Conservation (phyloP, 2,113 vertebrate genomes). For the Pholis gunnellus region DNA sequence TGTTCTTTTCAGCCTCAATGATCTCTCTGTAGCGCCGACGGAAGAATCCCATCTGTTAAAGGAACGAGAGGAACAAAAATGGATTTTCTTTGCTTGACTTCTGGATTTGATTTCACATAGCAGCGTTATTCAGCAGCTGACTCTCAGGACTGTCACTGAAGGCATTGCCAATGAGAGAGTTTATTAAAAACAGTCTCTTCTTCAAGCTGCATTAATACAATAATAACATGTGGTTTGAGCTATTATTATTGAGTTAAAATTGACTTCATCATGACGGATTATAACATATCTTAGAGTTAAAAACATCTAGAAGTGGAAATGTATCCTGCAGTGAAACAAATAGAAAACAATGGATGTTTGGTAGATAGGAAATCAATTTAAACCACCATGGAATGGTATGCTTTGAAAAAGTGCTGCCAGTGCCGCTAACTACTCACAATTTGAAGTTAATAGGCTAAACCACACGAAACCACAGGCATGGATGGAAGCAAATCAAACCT, state of each 20-base stretch:
- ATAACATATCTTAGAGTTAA: background rate
- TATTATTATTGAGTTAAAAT: background rate
- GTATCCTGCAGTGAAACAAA: conserved; percentile 12
- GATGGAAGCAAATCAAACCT: conserved; percentile 24
- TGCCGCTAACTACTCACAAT: conserved; percentile 25
- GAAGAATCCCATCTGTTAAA: conserved; percentile 97
- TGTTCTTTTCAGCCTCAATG: conserved; percentile 96
- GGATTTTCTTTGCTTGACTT: conserved; percentile 1
- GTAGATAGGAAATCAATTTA: conserved; percentile 26
- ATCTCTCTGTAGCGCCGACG: conserved; percentile 97
- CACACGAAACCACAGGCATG: conserved; percentile 25
- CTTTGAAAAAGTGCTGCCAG: conserved; percentile 21
- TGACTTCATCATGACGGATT: conserved; percentile 14
- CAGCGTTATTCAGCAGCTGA: background rate
- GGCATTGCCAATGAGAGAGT: background rate
- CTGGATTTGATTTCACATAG: conserved; percentile 22
- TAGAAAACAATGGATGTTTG: conserved; percentile 11
- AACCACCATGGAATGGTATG: conserved; percentile 18
- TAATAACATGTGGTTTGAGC: conserved; percentile 2
- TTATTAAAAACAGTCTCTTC: background rate
- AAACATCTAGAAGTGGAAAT: conserved; percentile 9
- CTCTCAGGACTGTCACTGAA: background rate
- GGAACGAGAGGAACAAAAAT: conserved; percentile 28
- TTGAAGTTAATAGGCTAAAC: conserved; percentile 23
- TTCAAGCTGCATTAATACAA: conserved; percentile 10